These are phyloP conservation scores for Ladona fulva DNA, from an alignment of 1,140 invertebrate species.

Conservation along the genomic window DNA sequence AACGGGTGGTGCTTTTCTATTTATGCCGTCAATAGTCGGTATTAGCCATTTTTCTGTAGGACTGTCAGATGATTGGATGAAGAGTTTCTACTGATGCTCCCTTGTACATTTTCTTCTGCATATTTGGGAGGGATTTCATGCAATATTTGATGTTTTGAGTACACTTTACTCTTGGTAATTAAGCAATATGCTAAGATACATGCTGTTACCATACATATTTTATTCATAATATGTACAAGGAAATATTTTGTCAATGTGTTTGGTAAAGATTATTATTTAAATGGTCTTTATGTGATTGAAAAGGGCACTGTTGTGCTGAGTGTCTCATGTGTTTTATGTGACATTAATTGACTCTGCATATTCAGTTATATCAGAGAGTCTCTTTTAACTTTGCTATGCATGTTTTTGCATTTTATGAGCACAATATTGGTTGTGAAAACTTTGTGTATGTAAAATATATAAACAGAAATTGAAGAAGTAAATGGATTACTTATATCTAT, in stretches of 20 bases:
- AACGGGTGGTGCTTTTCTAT: slow-evolving; percentile 8
- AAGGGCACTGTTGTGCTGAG: neutral
- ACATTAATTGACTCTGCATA: slow-evolving; percentile 1
- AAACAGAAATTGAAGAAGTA: neutral
- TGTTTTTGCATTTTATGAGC: slow-evolving; percentile 7
- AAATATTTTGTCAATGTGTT: slow-evolving; percentile 10
- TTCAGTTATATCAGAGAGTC: slow-evolving; percentile 1
- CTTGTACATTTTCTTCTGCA: neutral
- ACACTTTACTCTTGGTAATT: neutral
- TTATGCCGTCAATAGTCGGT: neutral
- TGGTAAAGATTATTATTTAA: slow-evolving; percentile 9
- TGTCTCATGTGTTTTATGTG: neutral
- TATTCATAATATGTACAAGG: slow-evolving; percentile 2
- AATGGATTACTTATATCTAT: neutral
- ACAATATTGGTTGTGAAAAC: slow-evolving; percentile 10
- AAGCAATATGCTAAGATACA: neutral
- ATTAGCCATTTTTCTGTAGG: neutral
- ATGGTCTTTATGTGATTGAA: neutral
- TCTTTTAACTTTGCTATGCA: slow-evolving; percentile 10
- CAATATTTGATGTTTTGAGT: slow-evolving; percentile 7
- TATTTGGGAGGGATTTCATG: neutral
- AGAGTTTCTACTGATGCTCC: neutral
- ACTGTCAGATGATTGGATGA: neutral
- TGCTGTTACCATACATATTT: slow-evolving; percentile 6
- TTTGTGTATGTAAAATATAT: slow-evolving; percentile 4